phyloP scores from a whole-genome alignment of 2,797 vertebrate species.

The Sebastes hubbsi region DNA sequence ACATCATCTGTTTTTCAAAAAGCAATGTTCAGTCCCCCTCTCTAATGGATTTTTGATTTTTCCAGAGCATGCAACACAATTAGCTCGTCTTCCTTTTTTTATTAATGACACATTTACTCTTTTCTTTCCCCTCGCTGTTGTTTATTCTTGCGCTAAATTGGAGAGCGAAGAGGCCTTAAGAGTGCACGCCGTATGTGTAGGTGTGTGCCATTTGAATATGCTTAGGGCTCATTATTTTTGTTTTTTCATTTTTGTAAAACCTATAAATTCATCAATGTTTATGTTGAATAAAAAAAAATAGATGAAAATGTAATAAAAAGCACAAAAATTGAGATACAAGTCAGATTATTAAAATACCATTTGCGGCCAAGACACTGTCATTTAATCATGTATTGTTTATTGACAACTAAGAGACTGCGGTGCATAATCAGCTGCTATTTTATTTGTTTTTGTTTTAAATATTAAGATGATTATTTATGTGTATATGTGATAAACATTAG shows the following conservation, averaged over 20 bases:
- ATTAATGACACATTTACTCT: slow-evolving; percentile 90
- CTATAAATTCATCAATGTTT: slow-evolving; percentile 31
- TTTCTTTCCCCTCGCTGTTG: slow-evolving; percentile 79
- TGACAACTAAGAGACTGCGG: background rate
- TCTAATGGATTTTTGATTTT: slow-evolving; percentile 98
- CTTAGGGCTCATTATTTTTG: slow-evolving; percentile 72
- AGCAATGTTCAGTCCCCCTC: slow-evolving; percentile 72
- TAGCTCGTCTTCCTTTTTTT: slow-evolving; percentile 92
- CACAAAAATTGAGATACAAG: background rate
- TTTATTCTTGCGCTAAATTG: slow-evolving; percentile 78
- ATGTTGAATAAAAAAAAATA: slow-evolving; percentile 10
- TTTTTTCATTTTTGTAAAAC: slow-evolving; percentile 25
- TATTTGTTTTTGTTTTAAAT: too few relatives aligned
- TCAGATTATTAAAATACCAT: background rate
- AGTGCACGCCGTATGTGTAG: slow-evolving; percentile 38
- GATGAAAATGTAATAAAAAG: slow-evolving; percentile 14
- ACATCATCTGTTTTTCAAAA: slow-evolving; percentile 83
- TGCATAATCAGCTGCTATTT: background rate
- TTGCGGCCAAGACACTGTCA: background rate
- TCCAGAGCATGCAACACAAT: slow-evolving; percentile 86
- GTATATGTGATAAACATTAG: too few relatives aligned
- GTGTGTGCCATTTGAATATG: slow-evolving; percentile 66
- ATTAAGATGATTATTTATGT: too few relatives aligned
- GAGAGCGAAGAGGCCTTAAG: slow-evolving; percentile 69
- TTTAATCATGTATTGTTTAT: background rate